These are phyloP conservation scores for Vulpes vulpes DNA, from an alignment of 2,113 vertebrate genomes.

Conservation along the genomic window DNA sequence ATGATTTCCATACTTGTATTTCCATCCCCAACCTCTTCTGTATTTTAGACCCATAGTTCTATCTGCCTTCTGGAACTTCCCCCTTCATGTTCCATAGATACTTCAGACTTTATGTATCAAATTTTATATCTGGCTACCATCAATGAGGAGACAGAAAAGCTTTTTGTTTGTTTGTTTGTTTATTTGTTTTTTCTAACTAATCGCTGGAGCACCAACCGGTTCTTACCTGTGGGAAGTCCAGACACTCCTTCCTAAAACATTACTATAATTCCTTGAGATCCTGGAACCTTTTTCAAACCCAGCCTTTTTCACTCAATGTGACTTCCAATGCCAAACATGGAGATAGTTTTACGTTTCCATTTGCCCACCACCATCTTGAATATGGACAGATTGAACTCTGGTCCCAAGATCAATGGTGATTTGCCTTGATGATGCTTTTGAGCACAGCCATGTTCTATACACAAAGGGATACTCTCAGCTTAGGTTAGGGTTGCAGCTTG, in stretches of 20 bases:
- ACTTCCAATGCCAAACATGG: background rate
- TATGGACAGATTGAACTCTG: background rate
- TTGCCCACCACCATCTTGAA: background rate
- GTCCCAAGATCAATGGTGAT: background rate
- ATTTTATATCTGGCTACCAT: background rate
- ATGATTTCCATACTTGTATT: background rate
- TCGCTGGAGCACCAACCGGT: background rate
- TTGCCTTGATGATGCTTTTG: background rate
- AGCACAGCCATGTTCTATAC: background rate
- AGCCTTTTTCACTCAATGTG: background rate
- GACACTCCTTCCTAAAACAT: background rate
- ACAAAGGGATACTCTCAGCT: background rate
- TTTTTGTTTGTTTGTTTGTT: background rate
- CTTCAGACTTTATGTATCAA: background rate
- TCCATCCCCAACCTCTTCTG: background rate
- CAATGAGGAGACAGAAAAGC: background rate
- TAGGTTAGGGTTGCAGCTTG: background rate
- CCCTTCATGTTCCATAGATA: background rate
- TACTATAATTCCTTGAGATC: background rate
- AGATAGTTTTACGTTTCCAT: background rate
- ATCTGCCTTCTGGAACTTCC: background rate
- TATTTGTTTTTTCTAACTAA: background rate
- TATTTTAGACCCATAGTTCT: background rate
- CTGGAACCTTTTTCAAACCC: background rate
- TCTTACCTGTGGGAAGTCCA: background rate